Evolutionary conservation across 2,797 vertebrate genomes (phyloP).

Genomic region (Euphonia xanthogaster): DNA sequence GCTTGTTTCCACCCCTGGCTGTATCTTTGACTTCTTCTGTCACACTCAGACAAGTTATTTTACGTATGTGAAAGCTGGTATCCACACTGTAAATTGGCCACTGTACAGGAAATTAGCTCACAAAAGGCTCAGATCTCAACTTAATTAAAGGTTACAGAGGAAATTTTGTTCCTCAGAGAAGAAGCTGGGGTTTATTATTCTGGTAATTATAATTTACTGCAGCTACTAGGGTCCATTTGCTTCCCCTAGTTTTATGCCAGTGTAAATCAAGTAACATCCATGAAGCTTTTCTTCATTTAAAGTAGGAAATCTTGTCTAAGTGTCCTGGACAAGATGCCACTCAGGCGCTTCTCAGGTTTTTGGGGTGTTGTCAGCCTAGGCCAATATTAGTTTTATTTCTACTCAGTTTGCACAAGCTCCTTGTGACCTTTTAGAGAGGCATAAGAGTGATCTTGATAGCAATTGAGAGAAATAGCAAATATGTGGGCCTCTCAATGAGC

Average conservation of each 20-base stretch:
- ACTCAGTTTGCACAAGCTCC: neutral
- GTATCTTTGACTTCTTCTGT: neutral
- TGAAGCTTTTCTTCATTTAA: neutral
- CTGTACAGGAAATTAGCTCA: neutral
- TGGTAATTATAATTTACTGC: neutral
- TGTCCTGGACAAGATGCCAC: neutral
- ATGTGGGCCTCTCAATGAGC: neutral
- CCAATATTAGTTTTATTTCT: constrained; percentile 4
- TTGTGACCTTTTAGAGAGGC: neutral
- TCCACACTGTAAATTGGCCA: neutral
- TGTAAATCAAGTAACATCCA: neutral
- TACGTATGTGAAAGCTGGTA: neutral
- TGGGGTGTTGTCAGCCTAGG: neutral
- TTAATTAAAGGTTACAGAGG: neutral
- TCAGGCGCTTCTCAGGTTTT: constrained; percentile 14
- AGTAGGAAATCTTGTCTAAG: neutral
- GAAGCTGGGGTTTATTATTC: neutral
- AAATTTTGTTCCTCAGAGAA: neutral
- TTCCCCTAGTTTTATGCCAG: neutral
- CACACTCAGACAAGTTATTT: neutral
- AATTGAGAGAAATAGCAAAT: constrained; percentile 34
- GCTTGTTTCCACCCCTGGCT: neutral
- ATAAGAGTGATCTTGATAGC: neutral
- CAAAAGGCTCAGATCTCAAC: neutral
- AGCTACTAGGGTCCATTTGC: neutral